A percentile compares a stretch with the other conserved stretches of the same genome.
Evolutionary conservation across 2,888 invertebrate genomes (phyloP).

Genomic region (Eumacrocentrus americanus): DNA sequence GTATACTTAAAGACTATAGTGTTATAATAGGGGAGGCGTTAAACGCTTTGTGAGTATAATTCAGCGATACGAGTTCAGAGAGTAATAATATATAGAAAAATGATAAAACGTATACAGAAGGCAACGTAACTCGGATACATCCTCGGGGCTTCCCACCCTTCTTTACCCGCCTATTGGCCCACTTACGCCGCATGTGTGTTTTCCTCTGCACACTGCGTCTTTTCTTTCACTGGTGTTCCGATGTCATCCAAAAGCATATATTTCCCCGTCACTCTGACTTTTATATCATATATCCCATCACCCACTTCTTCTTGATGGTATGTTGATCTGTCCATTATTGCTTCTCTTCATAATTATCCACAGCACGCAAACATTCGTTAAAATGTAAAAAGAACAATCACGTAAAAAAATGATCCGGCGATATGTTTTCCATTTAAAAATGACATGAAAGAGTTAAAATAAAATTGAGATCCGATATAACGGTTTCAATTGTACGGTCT

Average conservation of each 20-base stretch:
- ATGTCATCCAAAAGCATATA: too few species aligned
- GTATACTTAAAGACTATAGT: too few species aligned
- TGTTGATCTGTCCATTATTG: background rate
- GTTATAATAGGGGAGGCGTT: too few species aligned
- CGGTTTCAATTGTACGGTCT: too few species aligned
- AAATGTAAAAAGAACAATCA: slow-evolving; percentile 16
- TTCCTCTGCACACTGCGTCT: slow-evolving; percentile 30
- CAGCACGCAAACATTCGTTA: slow-evolving; percentile 1
- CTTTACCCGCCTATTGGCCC: slow-evolving; percentile 56
- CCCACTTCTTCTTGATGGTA: background rate
- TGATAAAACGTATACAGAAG: slow-evolving; percentile 23
- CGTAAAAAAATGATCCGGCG: background rate
- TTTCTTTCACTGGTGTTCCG: slow-evolving; percentile 23
- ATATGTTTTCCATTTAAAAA: background rate
- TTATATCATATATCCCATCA: background rate
- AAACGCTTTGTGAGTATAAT: too few species aligned
- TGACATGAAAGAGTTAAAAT: background rate
- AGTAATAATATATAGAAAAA: slow-evolving; percentile 18
- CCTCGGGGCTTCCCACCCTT: slow-evolving; percentile 56
- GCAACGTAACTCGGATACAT: slow-evolving; percentile 40
- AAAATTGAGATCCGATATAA: slow-evolving; percentile 2
- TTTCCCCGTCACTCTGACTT: slow-evolving; percentile 15
- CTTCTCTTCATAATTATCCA: slow-evolving; percentile 6
- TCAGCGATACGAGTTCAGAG: too few species aligned
- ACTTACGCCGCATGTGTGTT: slow-evolving; percentile 51